Conservation (phyloP, 1,140 invertebrate species). For the Oncopodura yosiiana region DNA sequence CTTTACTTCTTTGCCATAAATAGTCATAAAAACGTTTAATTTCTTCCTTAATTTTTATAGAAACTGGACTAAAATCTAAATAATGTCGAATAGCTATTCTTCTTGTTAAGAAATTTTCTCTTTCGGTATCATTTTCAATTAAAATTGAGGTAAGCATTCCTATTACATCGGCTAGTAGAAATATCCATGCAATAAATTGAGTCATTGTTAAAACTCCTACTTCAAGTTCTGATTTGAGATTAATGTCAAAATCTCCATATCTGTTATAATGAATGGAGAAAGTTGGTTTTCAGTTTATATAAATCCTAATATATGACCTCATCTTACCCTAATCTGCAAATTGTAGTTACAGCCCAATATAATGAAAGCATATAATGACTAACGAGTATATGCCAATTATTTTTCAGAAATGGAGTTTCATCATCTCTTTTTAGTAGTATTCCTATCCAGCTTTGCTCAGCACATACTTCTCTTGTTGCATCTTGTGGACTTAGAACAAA, state of each 20-base stretch:
- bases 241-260: constrained; percentile 12
- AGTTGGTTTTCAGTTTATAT: not conserved
- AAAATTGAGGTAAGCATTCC: constrained; percentile 28
- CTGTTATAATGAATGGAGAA: not conserved
- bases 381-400: not conserved
- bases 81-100: constrained; percentile 24
- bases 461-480: constrained; percentile 25
- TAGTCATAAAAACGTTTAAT: constrained; percentile 29
- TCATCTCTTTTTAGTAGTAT: not conserved
- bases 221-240: constrained; percentile 8
- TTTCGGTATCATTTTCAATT: constrained; percentile 29
- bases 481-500: constrained; percentile 24
- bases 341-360: constrained; percentile 16
- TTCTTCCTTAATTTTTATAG: constrained; percentile 1
- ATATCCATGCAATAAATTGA: constrained; percentile 30
- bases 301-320: not conserved
- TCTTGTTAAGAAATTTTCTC: constrained; percentile 24
- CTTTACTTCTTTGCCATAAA: constrained; percentile 26
- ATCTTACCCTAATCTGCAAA: constrained; percentile 26
- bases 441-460: constrained; percentile 12
- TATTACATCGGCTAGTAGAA: constrained; percentile 17
- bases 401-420: not conserved
- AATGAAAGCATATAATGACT: constrained; percentile 26
- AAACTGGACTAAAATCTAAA: constrained; percentile 18
- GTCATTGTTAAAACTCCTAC: constrained; percentile 7